Base-by-base conservation (phyloP, 2,113 vertebrate genomes). In the Nerophis ophidion region DNA sequence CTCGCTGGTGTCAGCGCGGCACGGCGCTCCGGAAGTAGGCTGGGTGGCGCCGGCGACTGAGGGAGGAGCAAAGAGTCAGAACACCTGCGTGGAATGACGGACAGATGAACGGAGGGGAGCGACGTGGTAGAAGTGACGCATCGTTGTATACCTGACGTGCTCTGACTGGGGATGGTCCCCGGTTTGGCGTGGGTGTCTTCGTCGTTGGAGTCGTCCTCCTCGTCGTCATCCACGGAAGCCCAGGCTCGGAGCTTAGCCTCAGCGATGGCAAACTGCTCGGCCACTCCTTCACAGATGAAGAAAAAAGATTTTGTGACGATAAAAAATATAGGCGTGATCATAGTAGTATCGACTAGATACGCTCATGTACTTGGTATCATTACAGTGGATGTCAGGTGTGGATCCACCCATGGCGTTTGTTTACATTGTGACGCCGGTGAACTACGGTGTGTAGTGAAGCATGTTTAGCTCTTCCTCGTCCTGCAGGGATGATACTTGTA, bases 211-310 rank as follows among this genome's bases (percentile, higher is more conserved):
- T 96, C 86, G 16, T 86, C 93, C 0, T 94, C 94, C 8, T 97
- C 93, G 0, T 97, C 94, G 0, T 95, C 93, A 5, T 98, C 96
- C 64, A 97, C 70, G 0, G 94, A 99, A 2, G 95, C 95, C 95
- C 96, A 99, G 34, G 94, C 95, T 6, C 94, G 87, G 61, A 98
- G 92, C 76, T 98, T 98, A 63, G 96, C 96, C 83, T 98, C 96
- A 0, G 95, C 95, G 0, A 98, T 98, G 77, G 94, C 96, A 80
- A 99, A 98, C 84, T 98, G 96, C 77, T 99, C 95, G 0, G 95
- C 96, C 45, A 96, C 93, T 44, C 93, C 94, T 96, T 5, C 12
- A 1, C 48, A 19, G 1, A 1, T 13, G 17, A 5, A 8, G 17
- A 48, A 48, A 8, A 17, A 48, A 48, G 1, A 5, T 8, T 8